These are phyloP conservation scores for Aethes cnicana DNA, from an alignment of 2,888 invertebrate species.

Conservation along the genomic window DNA sequence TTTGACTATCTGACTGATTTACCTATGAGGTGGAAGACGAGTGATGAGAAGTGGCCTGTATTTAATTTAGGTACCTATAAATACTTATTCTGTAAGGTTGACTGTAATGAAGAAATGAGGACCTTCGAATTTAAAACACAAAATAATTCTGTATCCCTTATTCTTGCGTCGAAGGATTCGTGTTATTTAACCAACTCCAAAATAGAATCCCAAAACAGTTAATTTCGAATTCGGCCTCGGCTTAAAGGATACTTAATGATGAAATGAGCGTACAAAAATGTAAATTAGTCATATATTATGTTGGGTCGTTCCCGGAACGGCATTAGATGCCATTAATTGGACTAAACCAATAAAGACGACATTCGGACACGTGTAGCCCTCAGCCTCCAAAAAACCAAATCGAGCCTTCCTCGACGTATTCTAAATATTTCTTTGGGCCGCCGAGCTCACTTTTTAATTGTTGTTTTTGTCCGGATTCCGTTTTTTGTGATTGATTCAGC, in stretches of 20 bases:
- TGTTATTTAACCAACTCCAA: constrained; percentile 11
- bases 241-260: constrained; percentile 25
- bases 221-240: constrained; percentile 11
- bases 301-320: constrained; percentile 59
- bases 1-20: too few species aligned
- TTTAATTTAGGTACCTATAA: too few species aligned
- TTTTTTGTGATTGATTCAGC: constrained; percentile 81
- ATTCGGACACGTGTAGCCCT: constrained; percentile 70
- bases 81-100: too few species aligned
- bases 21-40: neutral
- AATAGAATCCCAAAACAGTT: constrained; percentile 24
- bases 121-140: neutral
- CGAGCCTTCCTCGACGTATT: constrained; percentile 57
- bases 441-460: constrained; percentile 73
- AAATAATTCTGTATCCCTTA: neutral
- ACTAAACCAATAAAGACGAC: constrained; percentile 80
- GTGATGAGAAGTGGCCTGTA: neutral
- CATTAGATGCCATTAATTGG: constrained; percentile 76
- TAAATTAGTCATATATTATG: constrained; percentile 67
- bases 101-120: too few species aligned
- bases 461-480: constrained; percentile 80
- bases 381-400: constrained; percentile 39
- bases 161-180: constrained; percentile 3
- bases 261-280: constrained; percentile 46
- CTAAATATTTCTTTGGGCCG: constrained; percentile 76